Base-by-base conservation (phyloP, 2,113 vertebrate species). In the Solenodon paradoxus region DNA sequence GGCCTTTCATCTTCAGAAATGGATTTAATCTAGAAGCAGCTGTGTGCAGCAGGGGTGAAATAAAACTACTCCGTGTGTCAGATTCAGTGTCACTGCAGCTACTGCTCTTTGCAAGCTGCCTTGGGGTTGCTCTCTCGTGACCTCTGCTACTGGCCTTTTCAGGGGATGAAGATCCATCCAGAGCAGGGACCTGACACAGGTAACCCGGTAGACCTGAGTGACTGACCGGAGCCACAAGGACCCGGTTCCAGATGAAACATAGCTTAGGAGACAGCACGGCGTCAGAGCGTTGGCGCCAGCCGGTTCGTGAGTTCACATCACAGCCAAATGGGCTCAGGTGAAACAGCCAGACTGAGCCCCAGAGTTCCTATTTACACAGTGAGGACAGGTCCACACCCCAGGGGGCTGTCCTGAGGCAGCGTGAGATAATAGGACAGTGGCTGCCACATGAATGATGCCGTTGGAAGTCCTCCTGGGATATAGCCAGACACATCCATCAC, bases 341-440 rank as follows among this genome's bases (percentile, higher is more conserved):
- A 74, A 81, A 68, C 38, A 5, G n/a, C n/a, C 47, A 5, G 28
- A 32, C 75, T 66, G 64, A 87, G 35, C 35, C 78, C 40, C 57
- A 2, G 30, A 9, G 61, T 51, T 49, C 40, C 61, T 20, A 1
- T 42, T 35, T 87, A n/a, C 63, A 28, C 7, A 15, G 2, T 1
- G 3, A 55, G 80, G 57, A 16, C 40, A 4, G 47, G 32, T 40
- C 35, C 24, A 13, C 28, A 5, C 3, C 5, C 59, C 9, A 24
- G 13, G 45, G 72, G 26, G 49, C 59, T 63, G 15, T 68, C 32
- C 9, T 0, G 32, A 59, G 1, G 9, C n/a, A 4, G 28, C 9
- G 3, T 1, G 11, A 26, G 42, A 35, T 3, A 7, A 16, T 0
- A 5, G 9, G 20, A 3, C 5, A 5, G 92, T 0, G 42, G 47